Conservation (phyloP, 2,888 invertebrate species). For the Beris chalybata region DNA sequence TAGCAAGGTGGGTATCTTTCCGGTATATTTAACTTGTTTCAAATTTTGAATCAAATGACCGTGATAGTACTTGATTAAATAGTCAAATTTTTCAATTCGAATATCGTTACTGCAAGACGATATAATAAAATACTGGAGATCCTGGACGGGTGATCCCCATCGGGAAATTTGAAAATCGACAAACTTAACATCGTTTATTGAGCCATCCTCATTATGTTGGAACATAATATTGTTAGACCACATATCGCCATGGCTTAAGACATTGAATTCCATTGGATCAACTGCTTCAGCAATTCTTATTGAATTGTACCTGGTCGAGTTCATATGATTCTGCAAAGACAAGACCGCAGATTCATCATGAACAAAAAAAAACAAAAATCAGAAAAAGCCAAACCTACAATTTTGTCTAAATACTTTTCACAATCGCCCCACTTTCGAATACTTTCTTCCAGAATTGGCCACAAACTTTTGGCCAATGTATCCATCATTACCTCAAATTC, state of each 20-base stretch:
- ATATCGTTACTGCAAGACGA: conserved; percentile 48
- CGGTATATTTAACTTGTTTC: conserved; percentile 44
- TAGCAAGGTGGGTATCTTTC: conserved; percentile 44
- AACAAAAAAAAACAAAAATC: too few species aligned
- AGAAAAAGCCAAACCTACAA: too few species aligned
- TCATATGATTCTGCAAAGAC: too few species aligned
- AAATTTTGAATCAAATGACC: conserved; percentile 44
- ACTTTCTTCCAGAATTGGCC: background rate
- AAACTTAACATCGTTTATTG: conserved; percentile 47
- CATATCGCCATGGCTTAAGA: conserved; percentile 39
- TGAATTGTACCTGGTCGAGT: too few species aligned
- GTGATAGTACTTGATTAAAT: conserved; percentile 50
- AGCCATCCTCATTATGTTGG: conserved; percentile 43
- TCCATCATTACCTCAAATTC: conserved; percentile 8
- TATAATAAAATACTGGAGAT: conserved; percentile 50
- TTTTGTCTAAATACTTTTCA: conserved; percentile 4
- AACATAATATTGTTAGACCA: conserved; percentile 49
- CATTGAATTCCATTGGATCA: conserved; percentile 45
- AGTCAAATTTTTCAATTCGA: conserved; percentile 49
- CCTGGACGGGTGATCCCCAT: conserved; percentile 46
- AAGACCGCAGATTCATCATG: too few species aligned
- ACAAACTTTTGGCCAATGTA: background rate
- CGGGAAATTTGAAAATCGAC: conserved; percentile 48
- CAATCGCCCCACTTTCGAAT: conserved; percentile 5
- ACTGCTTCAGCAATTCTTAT: conserved; percentile 20